These are phyloP conservation scores for Ammodramus savannarum DNA, from an alignment of 2,113 vertebrate species.

Conservation along the genomic window DNA sequence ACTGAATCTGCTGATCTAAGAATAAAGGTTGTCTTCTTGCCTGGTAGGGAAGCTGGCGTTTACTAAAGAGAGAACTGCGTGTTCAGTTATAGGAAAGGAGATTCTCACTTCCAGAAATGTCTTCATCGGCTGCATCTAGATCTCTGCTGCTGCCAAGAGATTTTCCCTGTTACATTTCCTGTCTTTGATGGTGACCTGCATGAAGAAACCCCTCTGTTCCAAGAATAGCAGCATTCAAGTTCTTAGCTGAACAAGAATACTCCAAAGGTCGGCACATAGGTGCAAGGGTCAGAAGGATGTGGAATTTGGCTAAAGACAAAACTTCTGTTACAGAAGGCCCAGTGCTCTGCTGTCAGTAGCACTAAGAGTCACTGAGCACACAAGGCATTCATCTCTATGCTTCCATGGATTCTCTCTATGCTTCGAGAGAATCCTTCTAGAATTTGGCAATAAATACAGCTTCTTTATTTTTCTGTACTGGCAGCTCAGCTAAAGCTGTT, in stretches of 20 bases:
- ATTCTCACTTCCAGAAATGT: neutral
- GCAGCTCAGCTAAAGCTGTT: conserved; percentile 21
- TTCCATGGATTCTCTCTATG: neutral
- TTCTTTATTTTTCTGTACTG: conserved; percentile 3
- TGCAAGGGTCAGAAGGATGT: neutral
- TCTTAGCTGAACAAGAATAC: neutral
- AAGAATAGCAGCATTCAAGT: neutral
- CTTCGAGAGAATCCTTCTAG: neutral
- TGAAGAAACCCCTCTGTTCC: neutral
- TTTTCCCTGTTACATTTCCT: neutral
- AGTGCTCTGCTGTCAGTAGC: neutral
- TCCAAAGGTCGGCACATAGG: neutral
- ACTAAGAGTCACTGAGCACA: neutral
- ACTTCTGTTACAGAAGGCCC: neutral
- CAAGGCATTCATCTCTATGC: neutral
- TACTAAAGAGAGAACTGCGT: neutral
- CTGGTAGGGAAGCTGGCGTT: neutral
- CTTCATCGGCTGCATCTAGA: neutral
- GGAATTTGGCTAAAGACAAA: neutral
- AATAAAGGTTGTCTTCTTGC: neutral
- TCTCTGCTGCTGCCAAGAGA: neutral
- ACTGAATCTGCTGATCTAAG: neutral
- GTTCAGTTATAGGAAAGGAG: neutral
- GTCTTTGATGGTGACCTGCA: neutral
- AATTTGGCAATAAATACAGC: conserved; percentile 4